Evolutionary conservation across 2,797 vertebrate species (phyloP), one percentile per base, ranked within the genome.

Genomic region (Enteromius thamalakanensis): DNA sequence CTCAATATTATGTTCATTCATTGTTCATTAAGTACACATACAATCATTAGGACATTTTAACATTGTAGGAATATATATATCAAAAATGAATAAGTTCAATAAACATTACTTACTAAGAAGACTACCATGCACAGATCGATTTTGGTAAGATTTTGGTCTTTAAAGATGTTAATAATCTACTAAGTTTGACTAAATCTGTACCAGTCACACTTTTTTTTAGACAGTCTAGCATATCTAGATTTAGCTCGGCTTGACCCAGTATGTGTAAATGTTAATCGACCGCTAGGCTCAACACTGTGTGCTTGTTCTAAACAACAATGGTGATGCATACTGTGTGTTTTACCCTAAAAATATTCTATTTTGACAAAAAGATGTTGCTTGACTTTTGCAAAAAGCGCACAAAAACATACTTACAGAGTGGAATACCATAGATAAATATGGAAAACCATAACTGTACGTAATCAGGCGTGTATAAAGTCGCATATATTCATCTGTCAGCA

Each of bases 401-500:
- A 3, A 32, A 21, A 34, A 10, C 19, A 21, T 15, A 37, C 6
- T 37, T 60, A 60, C 23, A 62, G 12, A 62, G 58, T 29, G 47
- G 26, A 21, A 72, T 51, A 37, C 21, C 40, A n/a, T 1, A 55
- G 32, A 21, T 32, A 37, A 53, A 55, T 75, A 4, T 0, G 9
- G 49, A 72, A 19, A 47, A 42, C 15, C 15, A 70, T n/a, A 9
- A 69, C 34, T 26, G 37, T 26, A 26, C 1, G 6, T 79, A 79
- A 70, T 70, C 7, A 40, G 15, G n/a, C 34, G 2, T 26, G 58
- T 37, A 29, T 32, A 47, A 68, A 67, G 42, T 42, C 19, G 21
- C 21, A 55, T 6, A 82, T 82, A 53, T 45, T 55, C n/a, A 40
- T 69, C 40, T 69, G 74, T 77, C 51, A 83, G 64, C 74, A 37